These are phyloP conservation scores for Fregata magnificens DNA, from an alignment of 2,113 vertebrate species.

Conservation along the genomic window DNA sequence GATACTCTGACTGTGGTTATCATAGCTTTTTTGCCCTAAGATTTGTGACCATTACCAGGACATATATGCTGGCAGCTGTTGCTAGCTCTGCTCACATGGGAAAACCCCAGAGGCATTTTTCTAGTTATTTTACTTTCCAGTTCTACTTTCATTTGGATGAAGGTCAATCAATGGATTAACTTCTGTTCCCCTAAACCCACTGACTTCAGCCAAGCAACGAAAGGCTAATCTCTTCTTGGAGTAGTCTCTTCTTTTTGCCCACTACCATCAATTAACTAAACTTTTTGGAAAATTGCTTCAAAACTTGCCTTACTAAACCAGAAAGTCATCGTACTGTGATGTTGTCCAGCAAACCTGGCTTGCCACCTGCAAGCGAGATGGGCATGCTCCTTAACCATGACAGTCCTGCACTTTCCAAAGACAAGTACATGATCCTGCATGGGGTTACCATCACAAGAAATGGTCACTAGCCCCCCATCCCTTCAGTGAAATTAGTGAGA, in stretches of 20 bases:
- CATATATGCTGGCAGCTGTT: background rate
- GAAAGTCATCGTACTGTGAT: background rate
- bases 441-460: background rate
- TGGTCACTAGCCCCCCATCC: background rate
- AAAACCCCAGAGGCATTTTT: slow-evolving; percentile 21
- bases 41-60: background rate
- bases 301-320: background rate
- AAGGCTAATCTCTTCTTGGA: background rate
- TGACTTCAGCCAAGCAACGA: background rate
- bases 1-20: background rate
- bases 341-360: background rate
- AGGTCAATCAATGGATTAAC: background rate
- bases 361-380: background rate
- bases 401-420: background rate
- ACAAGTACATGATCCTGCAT: accelerated
- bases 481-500: background rate
- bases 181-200: background rate
- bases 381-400: background rate
- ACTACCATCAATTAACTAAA: background rate
- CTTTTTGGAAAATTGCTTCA: background rate
- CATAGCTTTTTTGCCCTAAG: background rate
- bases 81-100: background rate
- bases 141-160: background rate
- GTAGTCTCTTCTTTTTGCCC: background rate
- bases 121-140: background rate